Evolutionary conservation across 2,888 invertebrate species (phyloP).

Genomic region (Dryococelus australis): DNA sequence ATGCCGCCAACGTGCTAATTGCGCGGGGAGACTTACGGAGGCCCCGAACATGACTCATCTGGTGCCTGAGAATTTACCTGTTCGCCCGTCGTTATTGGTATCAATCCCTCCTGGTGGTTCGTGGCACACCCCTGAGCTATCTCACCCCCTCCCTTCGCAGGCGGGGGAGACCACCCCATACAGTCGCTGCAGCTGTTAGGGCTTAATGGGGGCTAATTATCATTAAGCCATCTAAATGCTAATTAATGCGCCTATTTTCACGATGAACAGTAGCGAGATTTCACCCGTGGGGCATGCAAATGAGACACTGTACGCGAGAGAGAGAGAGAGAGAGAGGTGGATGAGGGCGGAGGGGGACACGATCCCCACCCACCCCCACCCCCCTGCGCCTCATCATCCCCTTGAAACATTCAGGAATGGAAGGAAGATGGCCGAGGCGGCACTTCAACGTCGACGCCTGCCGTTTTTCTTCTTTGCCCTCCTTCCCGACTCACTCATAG

Average conservation of each 20-base stretch:
- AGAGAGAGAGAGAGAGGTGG: slow-evolving; percentile 47
- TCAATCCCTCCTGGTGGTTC: no score
- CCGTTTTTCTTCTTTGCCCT: slow-evolving; percentile 43
- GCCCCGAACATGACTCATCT: no score
- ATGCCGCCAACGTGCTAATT: no score
- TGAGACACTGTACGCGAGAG: slow-evolving; percentile 54
- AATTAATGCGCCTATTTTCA: slow-evolving; percentile 60
- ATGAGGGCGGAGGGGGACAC: neutral
- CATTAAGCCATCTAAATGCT: slow-evolving; percentile 64
- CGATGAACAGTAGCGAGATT: slow-evolving; percentile 56
- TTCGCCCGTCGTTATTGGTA: no score
- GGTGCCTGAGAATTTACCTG: no score
- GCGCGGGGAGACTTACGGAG: no score
- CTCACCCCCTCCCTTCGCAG: neutral
- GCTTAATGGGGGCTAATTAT: slow-evolving; percentile 59
- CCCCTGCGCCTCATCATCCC: neutral
- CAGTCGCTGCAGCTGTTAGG: slow-evolving; percentile 43
- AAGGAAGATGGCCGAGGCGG: slow-evolving; percentile 43
- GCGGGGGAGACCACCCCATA: slow-evolving; percentile 19
- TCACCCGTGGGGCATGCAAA: slow-evolving; percentile 60
- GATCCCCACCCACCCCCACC: neutral
- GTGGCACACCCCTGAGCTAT: no score
- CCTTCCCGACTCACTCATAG: neutral
- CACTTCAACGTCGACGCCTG: slow-evolving; percentile 44
- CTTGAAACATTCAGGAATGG: slow-evolving; percentile 12